Base-by-base conservation (phyloP, 1,140 invertebrate genomes). In the Lasaia peninsularis region DNA sequence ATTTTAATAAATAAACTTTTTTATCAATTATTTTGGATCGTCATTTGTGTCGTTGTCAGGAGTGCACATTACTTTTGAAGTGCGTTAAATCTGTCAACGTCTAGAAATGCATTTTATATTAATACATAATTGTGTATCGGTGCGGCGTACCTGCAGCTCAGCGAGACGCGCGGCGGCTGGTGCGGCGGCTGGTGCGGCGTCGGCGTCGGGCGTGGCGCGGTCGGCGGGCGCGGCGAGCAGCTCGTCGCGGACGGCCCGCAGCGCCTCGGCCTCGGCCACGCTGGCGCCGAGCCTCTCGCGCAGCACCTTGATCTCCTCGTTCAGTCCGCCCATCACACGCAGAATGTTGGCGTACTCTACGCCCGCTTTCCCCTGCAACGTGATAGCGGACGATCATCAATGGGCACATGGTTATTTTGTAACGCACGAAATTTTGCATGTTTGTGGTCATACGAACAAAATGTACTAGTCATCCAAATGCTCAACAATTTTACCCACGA, bases 321-420 rank as follows among this genome's bases (percentile, higher is more conserved):
- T 88, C 6, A 88, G 73, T 0, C 85, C 85, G 21, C 67, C 75
- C 82, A 88, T 86, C 65, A 88, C 79, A 62, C 80, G 82, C 24
- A 88, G 54, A 2, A 86, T 71, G 69, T 86, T 86, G 54, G 84
- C 82, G 59, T 81, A 83, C 58, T 88, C 82, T 10, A 80, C 75
- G 21, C 71, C 75, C 2, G 69, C 77, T 67, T 80, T 82, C 32
- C 71, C 75, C 84, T 85, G 69, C 6, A 59, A 63, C 24, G 51
- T 51, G 48, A 31, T 18, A 24, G 24, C 8, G 24, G 24, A 28
- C n/a, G n/a, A n/a, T n/a, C n/a, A n/a, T n/a, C n/a, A n/a, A n/a
- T n/a, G n/a, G n/a, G n/a, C n/a, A n/a, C n/a, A n/a, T n/a, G n/a
- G n/a, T n/a, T n/a, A n/a, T n/a, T n/a, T n/a, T n/a, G n/a, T n/a